Base-by-base conservation (phyloP, 2,797 vertebrate species). In the Dendrocincla tyrannina region DNA sequence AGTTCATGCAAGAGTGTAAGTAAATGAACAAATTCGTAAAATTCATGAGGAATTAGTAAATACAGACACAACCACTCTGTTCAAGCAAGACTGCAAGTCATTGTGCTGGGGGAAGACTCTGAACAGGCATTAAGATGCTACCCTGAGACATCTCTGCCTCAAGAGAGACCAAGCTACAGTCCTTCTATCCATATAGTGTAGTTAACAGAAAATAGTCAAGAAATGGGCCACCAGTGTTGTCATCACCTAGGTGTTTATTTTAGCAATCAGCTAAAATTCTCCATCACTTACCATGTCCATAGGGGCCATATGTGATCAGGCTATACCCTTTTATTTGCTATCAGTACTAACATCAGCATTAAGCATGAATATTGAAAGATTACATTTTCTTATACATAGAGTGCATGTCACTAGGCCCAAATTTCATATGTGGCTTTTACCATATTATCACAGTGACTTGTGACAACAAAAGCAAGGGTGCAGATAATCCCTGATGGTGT, bases 1-100 rank as follows among this genome's bases (percentile, higher is more conserved):
- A 3, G 24, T 70, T 83, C 3, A 2, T 0, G 0, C 20, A 74
- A 63, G 14, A 6, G 7, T 0, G 5, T 25, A 75, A 80, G 6
- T 77, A 75, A 49, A 19, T 41, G 32, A 56, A 17, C 4, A 67
- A 64, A 72, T 72, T 42, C 0, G 2, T 70, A 33, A 64, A 81
- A 68, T 76, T n/a, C 6, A 1, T 16, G 16, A 52, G 28, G 16
- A 9, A 17, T 75, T 77, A 32, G 13, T 67, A 55, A 58, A 55
- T 70, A 66, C 2, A 70, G 39, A 32, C 17, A 49, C 8, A 46
- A 2, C 1, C 11, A 4, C 4, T n/a, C 22, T 35, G 18, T 25
- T 52, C 44, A 49, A 60, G 23, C 3, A 58, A n/a, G 42, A 27
- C 33, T 76, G 47, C 17, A 50, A 42, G 15, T 23, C 4, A 2